These are phyloP conservation scores for Taenioides sp. DNA, from an alignment of 2,797 vertebrate species.

Conservation along the genomic window DNA sequence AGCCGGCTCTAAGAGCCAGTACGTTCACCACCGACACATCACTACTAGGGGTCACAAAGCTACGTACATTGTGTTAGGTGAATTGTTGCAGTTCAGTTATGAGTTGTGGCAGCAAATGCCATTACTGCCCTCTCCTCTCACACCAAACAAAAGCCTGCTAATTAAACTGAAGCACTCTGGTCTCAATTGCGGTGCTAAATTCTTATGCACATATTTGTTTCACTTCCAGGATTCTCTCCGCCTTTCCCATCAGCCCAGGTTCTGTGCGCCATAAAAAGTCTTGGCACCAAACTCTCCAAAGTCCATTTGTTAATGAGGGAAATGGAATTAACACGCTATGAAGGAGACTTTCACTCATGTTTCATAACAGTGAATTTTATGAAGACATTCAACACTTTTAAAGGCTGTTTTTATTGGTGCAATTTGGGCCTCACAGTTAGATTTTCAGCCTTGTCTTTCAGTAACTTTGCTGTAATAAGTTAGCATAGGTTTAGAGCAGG, in stretches of 20 bases:
- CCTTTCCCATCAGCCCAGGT: slow-evolving; percentile 19
- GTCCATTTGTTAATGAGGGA: slow-evolving; percentile 42
- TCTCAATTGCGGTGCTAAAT: slow-evolving; percentile 6
- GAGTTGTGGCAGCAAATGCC: neutral
- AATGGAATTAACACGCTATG: slow-evolving; percentile 41
- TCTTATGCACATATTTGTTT: slow-evolving; percentile 29
- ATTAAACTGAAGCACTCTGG: slow-evolving; percentile 15
- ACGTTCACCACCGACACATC: too few relatives aligned
- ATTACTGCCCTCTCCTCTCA: slow-evolving; percentile 7
- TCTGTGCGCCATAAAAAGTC: slow-evolving; percentile 27
- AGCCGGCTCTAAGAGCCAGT: too few relatives aligned
- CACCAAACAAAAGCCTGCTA: slow-evolving; percentile 1
- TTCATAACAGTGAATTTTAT: slow-evolving; percentile 15
- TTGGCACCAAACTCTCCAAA: slow-evolving; percentile 28
- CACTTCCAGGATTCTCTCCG: slow-evolving; percentile 22
- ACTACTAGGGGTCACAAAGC: neutral
- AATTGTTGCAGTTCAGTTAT: neutral
- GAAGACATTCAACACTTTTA: slow-evolving; percentile 1
- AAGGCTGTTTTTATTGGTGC: neutral
- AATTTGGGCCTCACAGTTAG: neutral
- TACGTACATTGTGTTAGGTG: neutral
- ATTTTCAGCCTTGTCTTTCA: neutral
- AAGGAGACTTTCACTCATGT: slow-evolving; percentile 30
- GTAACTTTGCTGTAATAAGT: neutral
- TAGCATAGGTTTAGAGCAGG: too few relatives aligned